A percentile compares a stretch with the other conserved stretches of the same genome.
Conservation (phyloP, 1,140 invertebrate genomes). For the Lineus longissimus region DNA sequence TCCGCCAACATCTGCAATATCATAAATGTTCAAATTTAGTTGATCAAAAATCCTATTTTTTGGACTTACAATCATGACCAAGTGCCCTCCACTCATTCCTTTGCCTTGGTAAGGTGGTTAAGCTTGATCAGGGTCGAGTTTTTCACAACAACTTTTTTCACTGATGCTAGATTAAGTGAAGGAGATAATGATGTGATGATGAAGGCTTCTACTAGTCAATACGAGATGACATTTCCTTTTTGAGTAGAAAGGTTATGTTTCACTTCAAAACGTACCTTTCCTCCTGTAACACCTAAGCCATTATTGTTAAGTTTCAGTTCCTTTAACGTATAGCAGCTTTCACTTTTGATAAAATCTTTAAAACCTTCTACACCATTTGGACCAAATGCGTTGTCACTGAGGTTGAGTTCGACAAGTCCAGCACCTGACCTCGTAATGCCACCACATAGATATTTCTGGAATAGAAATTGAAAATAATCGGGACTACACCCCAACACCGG, state of each 20-base stretch:
- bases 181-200: too few relatives aligned
- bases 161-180: too few relatives aligned
- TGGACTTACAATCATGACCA: too few relatives aligned
- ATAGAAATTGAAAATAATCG: neutral
- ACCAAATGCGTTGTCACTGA: conserved; percentile 98
- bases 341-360: conserved; percentile 76
- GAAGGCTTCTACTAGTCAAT: too few relatives aligned
- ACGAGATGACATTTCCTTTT: too few relatives aligned
- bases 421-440: conserved; percentile 78
- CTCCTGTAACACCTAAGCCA: conserved; percentile 87
- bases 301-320: conserved; percentile 90
- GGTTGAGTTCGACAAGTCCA: conserved; percentile 77
- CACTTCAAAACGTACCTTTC: conserved; percentile 63
- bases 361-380: conserved; percentile 90
- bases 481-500: neutral
- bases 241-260: too few relatives aligned
- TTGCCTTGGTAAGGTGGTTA: too few relatives aligned
- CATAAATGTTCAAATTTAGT: too few relatives aligned
- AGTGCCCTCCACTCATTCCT: too few relatives aligned
- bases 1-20: conserved; percentile 70
- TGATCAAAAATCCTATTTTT: too few relatives aligned
- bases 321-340: conserved; percentile 74
- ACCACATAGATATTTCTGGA: conserved; percentile 69
- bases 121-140: too few relatives aligned
- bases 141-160: too few relatives aligned